Base-by-base conservation (phyloP, 2,797 vertebrate genomes). In the Myotis findleyi region DNA sequence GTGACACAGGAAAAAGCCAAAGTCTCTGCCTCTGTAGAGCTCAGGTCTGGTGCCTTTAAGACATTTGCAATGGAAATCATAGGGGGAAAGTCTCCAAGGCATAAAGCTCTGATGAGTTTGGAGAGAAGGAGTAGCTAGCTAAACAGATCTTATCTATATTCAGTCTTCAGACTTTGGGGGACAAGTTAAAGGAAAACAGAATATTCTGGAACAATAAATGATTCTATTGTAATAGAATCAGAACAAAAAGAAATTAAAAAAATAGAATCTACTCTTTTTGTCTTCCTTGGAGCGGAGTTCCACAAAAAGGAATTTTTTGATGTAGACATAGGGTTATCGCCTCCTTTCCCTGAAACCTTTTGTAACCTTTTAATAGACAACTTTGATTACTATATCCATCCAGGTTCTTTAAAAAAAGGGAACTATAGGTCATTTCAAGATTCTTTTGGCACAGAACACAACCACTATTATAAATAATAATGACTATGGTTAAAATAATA, bases 211-310 rank as follows among this genome's bases (percentile, higher is more conserved):
- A 86, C 21, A 92, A 85, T 66, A 79, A 81, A 73, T 75, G 14
- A 62, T 80, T 80, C 38, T 82, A 59, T 0, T 75, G 33, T 80
- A 88, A 68, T 55, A 55, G 9, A 41, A 75, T n/a, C 11, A 81
- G 57, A 89, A 85, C 73, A 51, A 89, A 91, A 91, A 72, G 5
- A 79, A 79, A 94, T 16, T 20, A 12, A 64, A 90, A 85, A 80
- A 10, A 14, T 80, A 73, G 41, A 66, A 41, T 62, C 51, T 44
- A 59, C 14, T 33, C 33, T 71, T 82, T 76, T n/a, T 85, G 10
- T 76, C n/a, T 94, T 92, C 23, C n/a, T 80, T 82, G 25, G 77
- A 49, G 21, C 30, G 90, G 41, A 87, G 51, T 69, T 75, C 27
- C 6, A 36, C 49, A 81, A 51, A 75, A 75, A 68, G 10, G 8